These are phyloP conservation scores for Hydropotes inermis DNA, from an alignment of 2,113 vertebrate species.

Conservation along the genomic window DNA sequence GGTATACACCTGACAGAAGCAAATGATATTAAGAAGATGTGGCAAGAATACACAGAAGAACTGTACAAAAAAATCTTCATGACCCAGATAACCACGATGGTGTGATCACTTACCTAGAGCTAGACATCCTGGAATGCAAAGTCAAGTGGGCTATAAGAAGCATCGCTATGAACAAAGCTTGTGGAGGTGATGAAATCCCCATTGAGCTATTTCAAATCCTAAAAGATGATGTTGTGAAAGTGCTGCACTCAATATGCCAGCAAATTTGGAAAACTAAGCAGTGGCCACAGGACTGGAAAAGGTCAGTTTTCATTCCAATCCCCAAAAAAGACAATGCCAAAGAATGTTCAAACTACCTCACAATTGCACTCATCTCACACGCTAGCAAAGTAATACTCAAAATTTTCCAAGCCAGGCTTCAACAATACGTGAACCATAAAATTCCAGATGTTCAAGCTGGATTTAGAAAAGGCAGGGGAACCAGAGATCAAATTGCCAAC, in stretches of 20 bases:
- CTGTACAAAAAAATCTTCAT: neutral
- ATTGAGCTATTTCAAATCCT: neutral
- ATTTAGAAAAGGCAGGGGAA: neutral
- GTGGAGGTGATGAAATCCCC: neutral
- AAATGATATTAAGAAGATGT: neutral
- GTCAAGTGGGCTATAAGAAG: neutral
- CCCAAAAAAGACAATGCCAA: neutral
- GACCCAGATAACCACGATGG: neutral
- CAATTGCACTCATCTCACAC: neutral
- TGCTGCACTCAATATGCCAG: neutral
- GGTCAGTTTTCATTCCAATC: neutral
- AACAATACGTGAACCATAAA: neutral
- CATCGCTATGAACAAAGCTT: neutral
- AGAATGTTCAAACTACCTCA: neutral
- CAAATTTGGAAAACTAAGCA: neutral
- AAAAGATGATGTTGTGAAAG: neutral
- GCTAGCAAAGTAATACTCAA: neutral
- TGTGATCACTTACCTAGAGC: neutral
- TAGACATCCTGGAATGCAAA: neutral
- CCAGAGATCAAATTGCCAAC: neutral
- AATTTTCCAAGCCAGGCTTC: neutral
- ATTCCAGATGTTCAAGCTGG: neutral
- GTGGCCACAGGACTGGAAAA: neutral
- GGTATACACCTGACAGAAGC: neutral
- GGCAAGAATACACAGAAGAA: neutral